Base-by-base conservation (phyloP, 2,888 invertebrate species). In the Andrena bucephala region DNA sequence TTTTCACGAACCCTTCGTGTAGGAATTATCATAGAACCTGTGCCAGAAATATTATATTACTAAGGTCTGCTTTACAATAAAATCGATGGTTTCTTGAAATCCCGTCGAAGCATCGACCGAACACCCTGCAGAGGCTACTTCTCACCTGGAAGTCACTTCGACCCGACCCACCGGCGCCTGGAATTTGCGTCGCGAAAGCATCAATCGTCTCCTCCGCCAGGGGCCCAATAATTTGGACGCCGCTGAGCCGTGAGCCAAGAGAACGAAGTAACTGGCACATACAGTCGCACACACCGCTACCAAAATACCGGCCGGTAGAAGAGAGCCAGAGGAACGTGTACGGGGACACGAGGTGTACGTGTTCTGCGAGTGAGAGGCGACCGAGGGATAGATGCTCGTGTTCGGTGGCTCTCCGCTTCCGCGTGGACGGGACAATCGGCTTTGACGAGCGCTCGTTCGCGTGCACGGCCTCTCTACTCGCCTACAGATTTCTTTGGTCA, bases 311-410 rank as follows among this genome's bases (percentile, higher is more conserved):
- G 57, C 69, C 57, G 57, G 72, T 70, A 77, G 63, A 78, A 77
- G 70, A 81, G 77, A 70, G 78, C 66, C 71, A 52, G 79, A 78
- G 80, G 73, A 81, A 92, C 92, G 91, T 92, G 92, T 92, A 92
- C 88, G 92, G 89, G 92, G 92, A 92, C 92, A 92, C 89, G 89
- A 80, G 74, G 84, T 81, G 90, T 92, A 92, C 92, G 92, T 92
- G 92, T 90, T 80, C 86, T 85, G 88, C 77, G 86, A 90, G 87
- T 87, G 87, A 90, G 89, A 87, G 89, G 83, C 85, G 85, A 84
- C 85, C 82, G 88, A 87, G 87, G 88, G 88, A 89, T 90, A 89
- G 88, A 90, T 88, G 85, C 81, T 84, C 79, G 80, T 62, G 70
- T 76, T 76, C 77, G 67, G 70, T 73, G 85, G 78, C 69, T 85